These are phyloP conservation scores for Danio albolineatus DNA, from an alignment of 2,797 vertebrate species.

Conservation along the genomic window DNA sequence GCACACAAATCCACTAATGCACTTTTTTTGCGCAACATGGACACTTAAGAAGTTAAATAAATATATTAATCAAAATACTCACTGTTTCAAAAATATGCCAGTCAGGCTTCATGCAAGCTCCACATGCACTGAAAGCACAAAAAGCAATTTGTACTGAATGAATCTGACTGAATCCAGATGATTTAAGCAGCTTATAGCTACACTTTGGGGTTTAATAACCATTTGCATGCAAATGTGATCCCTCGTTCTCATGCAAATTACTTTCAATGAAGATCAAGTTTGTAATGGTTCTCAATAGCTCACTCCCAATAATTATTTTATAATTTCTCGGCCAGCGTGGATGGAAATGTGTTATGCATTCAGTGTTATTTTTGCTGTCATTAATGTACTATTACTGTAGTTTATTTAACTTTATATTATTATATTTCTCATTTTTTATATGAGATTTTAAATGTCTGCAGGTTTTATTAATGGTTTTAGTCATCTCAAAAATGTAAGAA, in stretches of 20 bases:
- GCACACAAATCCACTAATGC: not conserved
- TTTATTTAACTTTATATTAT: not conserved
- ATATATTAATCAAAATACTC: not conserved
- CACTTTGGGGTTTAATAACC: not conserved
- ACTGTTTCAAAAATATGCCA: not conserved
- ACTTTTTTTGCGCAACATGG: not conserved
- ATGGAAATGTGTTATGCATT: not conserved
- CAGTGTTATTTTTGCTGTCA: not conserved
- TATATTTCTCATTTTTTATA: not conserved
- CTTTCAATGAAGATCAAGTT: not conserved
- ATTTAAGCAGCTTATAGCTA: not conserved
- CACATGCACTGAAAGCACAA: not conserved
- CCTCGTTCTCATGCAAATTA: not conserved
- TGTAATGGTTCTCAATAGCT: conserved; percentile 1
- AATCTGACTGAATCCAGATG: not conserved
- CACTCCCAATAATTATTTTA: not conserved
- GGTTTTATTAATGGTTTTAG: too few species aligned
- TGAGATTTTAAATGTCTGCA: not conserved
- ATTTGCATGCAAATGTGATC: conserved; percentile 9
- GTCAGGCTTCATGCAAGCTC: not conserved
- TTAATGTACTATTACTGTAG: not conserved
- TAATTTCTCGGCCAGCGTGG: not conserved
- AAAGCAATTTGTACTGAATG: not conserved
- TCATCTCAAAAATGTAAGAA: too few species aligned
- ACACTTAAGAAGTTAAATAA: not conserved